Evolutionary conservation across 2,888 invertebrate species (phyloP), one percentile per base, ranked within the genome.

Genomic region (Drosophila pseudotakahashii): DNA sequence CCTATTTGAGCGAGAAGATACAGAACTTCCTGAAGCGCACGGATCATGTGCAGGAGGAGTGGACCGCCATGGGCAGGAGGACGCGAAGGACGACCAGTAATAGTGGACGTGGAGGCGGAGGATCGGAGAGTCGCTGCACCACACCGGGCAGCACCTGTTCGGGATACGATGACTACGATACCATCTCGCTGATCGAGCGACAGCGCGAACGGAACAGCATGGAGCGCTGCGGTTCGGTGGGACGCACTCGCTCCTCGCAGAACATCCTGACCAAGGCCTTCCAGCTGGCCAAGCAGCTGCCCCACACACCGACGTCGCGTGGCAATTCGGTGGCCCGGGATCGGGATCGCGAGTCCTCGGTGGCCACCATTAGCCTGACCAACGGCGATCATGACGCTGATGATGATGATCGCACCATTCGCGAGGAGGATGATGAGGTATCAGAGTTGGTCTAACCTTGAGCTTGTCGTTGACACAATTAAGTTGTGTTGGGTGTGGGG

Each of bases 1-100:
- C 95, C 66, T 95, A 95, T 78, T 92, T 97, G 16, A 94, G 95
- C 34, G 94, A 93, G 37, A 96, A 96, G 92, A 97, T 97, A 58
- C 94, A 96, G 60, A 95, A 95, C 88, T 97, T 97, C 85, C 92
- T 97, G 36, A 94, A 94, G 86, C 94, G 96, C 73, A 97, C 97
- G 3, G 97, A 97, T 92, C 97, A 97, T 91, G 95, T 97, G 0
- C 96, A 96, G 94, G 96, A 97, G 85, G 97, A 97, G 89, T 97
- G 97, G 97, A 93, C 94, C 62, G 93, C 95, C 72, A 84, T 96
- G 53, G 96, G 96, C 0, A 94, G 94, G 59, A 79, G 83, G 11
- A 78, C 82, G 53, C 79, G 81, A 32, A 73, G 79, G 30, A 78
- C 70, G 3, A 79, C 84, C 26, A 82, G 79, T 13, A 11, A 73